Evolutionary conservation across 1,140 invertebrate species (phyloP).

Genomic region (Manduca sexta): DNA sequence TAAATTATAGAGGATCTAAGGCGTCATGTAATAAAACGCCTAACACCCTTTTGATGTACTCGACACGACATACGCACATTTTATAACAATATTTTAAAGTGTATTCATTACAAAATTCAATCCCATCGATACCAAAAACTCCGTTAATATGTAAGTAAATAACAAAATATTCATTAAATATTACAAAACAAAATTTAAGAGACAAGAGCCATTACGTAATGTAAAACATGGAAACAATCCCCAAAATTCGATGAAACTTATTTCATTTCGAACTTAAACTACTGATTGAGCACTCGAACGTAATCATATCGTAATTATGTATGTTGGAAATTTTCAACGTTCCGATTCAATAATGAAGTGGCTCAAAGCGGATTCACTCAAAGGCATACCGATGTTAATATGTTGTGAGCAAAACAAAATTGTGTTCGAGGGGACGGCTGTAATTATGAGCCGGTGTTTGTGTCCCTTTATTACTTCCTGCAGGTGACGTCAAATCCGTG

Average conservation of each 20-base stretch:
- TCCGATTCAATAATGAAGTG: slow-evolving; percentile 46
- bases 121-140: too few species aligned
- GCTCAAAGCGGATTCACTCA: slow-evolving; percentile 55
- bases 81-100: too few species aligned
- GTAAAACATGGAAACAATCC: background rate
- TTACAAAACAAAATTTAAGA: too few species aligned
- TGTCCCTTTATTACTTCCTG: slow-evolving; percentile 57
- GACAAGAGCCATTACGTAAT: background rate
- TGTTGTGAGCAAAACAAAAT: slow-evolving; percentile 45
- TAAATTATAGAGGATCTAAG: too few species aligned
- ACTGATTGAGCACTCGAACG: slow-evolving; percentile 3
- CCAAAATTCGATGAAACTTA: background rate
- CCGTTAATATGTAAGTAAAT: too few species aligned
- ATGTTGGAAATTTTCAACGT: slow-evolving; percentile 31
- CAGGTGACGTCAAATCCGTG: slow-evolving; percentile 57
- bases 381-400: slow-evolving; percentile 57
- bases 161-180: too few species aligned
- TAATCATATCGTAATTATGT: slow-evolving; percentile 37
- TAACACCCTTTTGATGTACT: too few species aligned
- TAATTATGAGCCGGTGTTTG: slow-evolving; percentile 59
- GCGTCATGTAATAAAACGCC: too few species aligned
- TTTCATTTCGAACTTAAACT: background rate
- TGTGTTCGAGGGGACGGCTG: slow-evolving; percentile 21
- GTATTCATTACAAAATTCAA: too few species aligned
- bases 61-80: too few species aligned